A percentile compares a stretch with the other conserved stretches of the same genome.
Conservation (phyloP, 1,140 invertebrate species). For the Sitophilus oryzae region DNA sequence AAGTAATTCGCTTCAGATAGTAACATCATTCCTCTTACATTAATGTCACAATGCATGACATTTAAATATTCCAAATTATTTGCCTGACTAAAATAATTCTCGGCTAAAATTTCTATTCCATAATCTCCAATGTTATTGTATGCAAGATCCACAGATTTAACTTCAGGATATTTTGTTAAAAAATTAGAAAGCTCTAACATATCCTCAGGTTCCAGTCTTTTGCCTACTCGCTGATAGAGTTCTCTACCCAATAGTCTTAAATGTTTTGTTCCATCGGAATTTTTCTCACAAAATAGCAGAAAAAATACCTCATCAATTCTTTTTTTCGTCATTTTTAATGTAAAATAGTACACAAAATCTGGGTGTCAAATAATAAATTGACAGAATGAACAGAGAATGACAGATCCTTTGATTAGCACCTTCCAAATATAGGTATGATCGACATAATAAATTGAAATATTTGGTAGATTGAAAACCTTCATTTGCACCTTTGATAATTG, state of each 20-base stretch:
- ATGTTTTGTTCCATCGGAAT: conserved; percentile 40
- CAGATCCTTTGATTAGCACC: too few relatives aligned
- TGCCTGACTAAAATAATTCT: conserved; percentile 27
- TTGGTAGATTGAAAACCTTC: too few relatives aligned
- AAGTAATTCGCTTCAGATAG: conserved; percentile 29
- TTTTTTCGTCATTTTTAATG: conserved; percentile 8
- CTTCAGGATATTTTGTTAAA: conserved; percentile 42
- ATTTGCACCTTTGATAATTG: too few relatives aligned
- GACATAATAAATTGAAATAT: too few relatives aligned
- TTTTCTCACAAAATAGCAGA: conserved; percentile 41
- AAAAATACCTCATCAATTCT: conserved; percentile 38
- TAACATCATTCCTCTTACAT: conserved; percentile 36
- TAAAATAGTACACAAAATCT: too few relatives aligned
- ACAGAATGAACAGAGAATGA: too few relatives aligned
- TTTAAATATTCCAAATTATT: conserved; percentile 48
- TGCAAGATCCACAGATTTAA: conserved; percentile 48
- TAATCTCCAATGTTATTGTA: conserved; percentile 51
- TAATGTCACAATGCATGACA: conserved; percentile 50
- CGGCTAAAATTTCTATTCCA: conserved; percentile 47
- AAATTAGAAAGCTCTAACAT: conserved; percentile 47
- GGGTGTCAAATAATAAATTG: too few relatives aligned
- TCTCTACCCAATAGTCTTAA: conserved; percentile 41
- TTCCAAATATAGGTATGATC: too few relatives aligned
- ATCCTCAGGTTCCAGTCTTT: conserved; percentile 46
- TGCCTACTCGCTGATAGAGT: conserved; percentile 36